A percentile compares a stretch with the other conserved stretches of the same genome.
Evolutionary conservation across 1,140 invertebrate species (phyloP).

Genomic region (Stegodyphus mimosarum): DNA sequence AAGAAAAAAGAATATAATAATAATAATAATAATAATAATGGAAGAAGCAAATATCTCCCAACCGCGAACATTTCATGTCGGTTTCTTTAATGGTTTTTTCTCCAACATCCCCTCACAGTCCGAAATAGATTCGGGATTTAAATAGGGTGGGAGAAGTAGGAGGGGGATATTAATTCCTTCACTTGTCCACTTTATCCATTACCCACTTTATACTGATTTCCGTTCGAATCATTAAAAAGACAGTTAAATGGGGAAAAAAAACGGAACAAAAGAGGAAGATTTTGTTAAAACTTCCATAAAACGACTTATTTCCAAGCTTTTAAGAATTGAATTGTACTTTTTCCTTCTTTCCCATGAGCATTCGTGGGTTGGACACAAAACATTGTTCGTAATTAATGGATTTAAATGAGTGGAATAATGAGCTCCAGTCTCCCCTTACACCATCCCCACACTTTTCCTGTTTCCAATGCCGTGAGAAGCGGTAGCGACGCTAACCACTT

Average conservation of each 20-base stretch:
- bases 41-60: constrained; percentile 35
- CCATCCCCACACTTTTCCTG: neutral
- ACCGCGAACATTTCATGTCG: constrained; percentile 30
- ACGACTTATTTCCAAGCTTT: constrained; percentile 46
- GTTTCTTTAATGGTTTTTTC: constrained; percentile 41
- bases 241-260: constrained; percentile 22
- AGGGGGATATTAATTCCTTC: constrained; percentile 48
- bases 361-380: constrained; percentile 44
- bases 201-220: constrained; percentile 47
- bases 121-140: neutral
- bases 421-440: constrained; percentile 13
- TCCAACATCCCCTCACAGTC: constrained; percentile 12
- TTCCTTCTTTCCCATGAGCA: constrained; percentile 7
- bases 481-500: constrained; percentile 29
- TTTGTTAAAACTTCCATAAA: constrained; percentile 36
- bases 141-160: neutral
- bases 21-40: neutral
- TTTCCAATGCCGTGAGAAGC: constrained; percentile 42
- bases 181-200: constrained; percentile 60
- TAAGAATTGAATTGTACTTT: constrained; percentile 26
- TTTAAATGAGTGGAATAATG: constrained; percentile 60
- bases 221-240: constrained; percentile 48
- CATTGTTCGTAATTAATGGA: constrained; percentile 58
- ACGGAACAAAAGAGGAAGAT: constrained; percentile 36
- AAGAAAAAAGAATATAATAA: neutral